Percentiles rank a stretch among this genome's conserved stretches.
These are phyloP conservation scores for Odontocerum albicorne DNA, from an alignment of 2,888 invertebrate genomes.

Conservation along the genomic window DNA sequence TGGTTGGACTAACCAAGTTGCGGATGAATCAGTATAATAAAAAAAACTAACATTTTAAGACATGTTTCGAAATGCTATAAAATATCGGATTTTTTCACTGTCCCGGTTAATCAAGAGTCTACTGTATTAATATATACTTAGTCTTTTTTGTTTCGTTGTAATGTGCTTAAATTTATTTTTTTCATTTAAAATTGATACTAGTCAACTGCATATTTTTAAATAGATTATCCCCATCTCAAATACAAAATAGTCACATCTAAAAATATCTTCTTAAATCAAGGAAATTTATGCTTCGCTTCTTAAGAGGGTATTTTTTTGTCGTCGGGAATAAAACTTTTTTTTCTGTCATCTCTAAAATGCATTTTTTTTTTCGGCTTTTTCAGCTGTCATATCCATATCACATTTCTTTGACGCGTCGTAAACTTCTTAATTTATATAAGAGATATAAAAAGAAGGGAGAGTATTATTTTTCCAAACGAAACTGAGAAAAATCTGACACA, in stretches of 20 bases:
- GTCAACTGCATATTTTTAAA: constrained; percentile 34
- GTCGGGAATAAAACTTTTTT: constrained; percentile 6
- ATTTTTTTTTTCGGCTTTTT: constrained; percentile 21
- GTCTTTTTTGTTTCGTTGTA: too few relatives aligned
- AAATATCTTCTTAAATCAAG: constrained; percentile 23
- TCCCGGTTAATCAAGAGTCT: too few relatives aligned
- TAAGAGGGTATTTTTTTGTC: constrained; percentile 18
- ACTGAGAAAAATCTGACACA: constrained; percentile 13
- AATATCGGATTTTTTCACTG: too few relatives aligned
- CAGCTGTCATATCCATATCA: constrained; percentile 29
- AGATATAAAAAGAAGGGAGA: constrained; percentile 17
- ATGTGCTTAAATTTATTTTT: too few relatives aligned
- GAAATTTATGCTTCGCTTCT: constrained; percentile 29
- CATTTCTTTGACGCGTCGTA: constrained; percentile 25
- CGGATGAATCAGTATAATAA: too few relatives aligned
- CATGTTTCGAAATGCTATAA: too few relatives aligned
- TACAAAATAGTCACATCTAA: constrained; percentile 16
- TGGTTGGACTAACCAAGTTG: too few relatives aligned
- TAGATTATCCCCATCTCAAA: constrained; percentile 29
- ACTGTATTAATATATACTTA: too few relatives aligned
- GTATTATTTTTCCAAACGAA: constrained; percentile 3
- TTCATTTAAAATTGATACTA: too few relatives aligned
- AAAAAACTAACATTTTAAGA: too few relatives aligned
- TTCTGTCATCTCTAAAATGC: constrained; percentile 32
- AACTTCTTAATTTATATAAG: constrained; percentile 32